Evolutionary conservation across 1,140 invertebrate species (phyloP).

Genomic region (Anoplophora glabripennis): DNA sequence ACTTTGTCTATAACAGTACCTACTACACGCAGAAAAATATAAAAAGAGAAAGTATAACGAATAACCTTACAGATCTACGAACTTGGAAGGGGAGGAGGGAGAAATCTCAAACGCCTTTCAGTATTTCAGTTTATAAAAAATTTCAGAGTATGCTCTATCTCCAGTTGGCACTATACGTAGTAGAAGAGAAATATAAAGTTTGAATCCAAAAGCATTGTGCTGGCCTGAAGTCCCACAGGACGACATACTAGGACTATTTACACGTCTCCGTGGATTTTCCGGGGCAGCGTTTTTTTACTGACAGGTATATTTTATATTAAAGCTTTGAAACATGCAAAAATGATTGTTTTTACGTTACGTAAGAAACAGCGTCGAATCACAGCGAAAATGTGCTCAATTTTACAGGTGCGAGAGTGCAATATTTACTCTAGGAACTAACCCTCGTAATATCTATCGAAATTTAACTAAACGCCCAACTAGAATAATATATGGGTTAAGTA

Average conservation of each 20-base stretch:
- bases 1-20: not conserved
- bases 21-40: too few relatives aligned
- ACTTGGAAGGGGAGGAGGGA: too few relatives aligned
- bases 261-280: not conserved
- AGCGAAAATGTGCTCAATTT: too few relatives aligned
- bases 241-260: not conserved
- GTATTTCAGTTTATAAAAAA: conserved; percentile 7
- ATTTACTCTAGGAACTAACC: too few relatives aligned
- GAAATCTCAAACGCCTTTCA: conserved; percentile 1
- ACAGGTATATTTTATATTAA: too few relatives aligned
- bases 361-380: not conserved
- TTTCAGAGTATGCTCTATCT: not conserved
- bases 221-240: conserved; percentile 6
- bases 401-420: too few relatives aligned
- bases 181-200: conserved; percentile 8
- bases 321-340: conserved; percentile 22
- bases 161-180: conserved; percentile 18
- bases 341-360: conserved; percentile 20
- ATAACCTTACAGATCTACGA: too few relatives aligned
- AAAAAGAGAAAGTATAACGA: too few relatives aligned
- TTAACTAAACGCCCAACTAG: too few relatives aligned
- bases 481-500: too few relatives aligned
- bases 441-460: too few relatives aligned
- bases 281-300: conserved; percentile 2
- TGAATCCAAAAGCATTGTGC: not conserved